Evolutionary conservation across 2,113 vertebrate species (phyloP), one percentile per base, ranked within the genome.

Genomic region (Burhinus oedicnemus): DNA sequence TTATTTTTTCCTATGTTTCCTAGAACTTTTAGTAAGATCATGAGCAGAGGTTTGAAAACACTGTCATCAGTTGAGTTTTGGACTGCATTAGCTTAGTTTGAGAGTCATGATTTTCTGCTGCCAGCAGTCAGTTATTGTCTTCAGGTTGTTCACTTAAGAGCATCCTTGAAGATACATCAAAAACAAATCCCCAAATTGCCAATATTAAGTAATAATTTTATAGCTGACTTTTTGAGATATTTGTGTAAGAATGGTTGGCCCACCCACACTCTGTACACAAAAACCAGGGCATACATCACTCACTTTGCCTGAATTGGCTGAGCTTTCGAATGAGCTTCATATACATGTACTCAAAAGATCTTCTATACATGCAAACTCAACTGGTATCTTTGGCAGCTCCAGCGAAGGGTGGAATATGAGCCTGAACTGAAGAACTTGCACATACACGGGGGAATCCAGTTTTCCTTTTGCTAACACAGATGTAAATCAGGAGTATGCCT

Each of bases 391-490:
- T 89, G 66, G 74, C 54, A 76, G 29, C 49, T 70, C 32, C 84
- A 91, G 21, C 2, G 1, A 69, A 91, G 42, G 25, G 38, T 40
- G 51, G 77, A 95, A 62, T 57, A 30, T 6, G 49, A 90, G 27
- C 18, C 84, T 80, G 54, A 86, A 74, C 51, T 88, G 42, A 65
- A 76, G 85, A 85, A 51, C 40, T 55, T 77, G 29, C 52, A 60
- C n/a, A 11, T 60, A 25, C 13, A 42, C 32, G 38, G 20, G 62
- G 12, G 60, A 85, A 83, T 58, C 52, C 32, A 72, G 27, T 54
- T 75, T 45, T 92, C 14, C 47, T 85, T 91, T 74, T 65, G 40
- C 23, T 90, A 93, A 95, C 68, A 95, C 54, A 94, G 91, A 91
- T 74, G 74, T 94, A 91, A 91, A 74, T 80, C 71, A 47, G 45